Evolutionary conservation across 1,140 invertebrate genomes (phyloP), one percentile per base, ranked within the genome.

Genomic region (Philaenus spumarius): DNA sequence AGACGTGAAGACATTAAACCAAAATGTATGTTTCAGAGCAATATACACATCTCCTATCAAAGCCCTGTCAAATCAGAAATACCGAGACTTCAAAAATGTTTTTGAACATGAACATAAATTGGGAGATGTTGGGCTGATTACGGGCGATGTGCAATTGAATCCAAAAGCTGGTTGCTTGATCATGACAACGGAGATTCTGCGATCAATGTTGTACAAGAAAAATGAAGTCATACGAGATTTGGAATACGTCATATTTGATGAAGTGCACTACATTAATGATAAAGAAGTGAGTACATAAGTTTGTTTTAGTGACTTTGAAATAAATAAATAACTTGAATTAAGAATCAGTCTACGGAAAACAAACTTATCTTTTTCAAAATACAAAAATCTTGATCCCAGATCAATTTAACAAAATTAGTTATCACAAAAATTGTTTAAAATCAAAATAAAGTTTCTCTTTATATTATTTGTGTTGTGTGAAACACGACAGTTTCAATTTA

Each of bases 11-110:
- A n/a, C n/a, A n/a, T n/a, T n/a, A n/a, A n/a, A n/a, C n/a, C n/a
- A n/a, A n/a, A n/a, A n/a, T n/a, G n/a, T n/a, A n/a, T n/a, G n/a
- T 79, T 78, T 52, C 65, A 93, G 94, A 71, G 87, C 92, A 9
- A 93, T 99, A 61, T 99, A 99, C 73, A 99, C 97, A 1, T 99
- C 97, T 1, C 97, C 97, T 1, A 98, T 99, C 47, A 99, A 99
- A 78, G 97, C 97, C 0, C 75, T 99, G 5, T 99, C 97, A 0
- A 99, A 99, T 79, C 97, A 99, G 72, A 99, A 99, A 72, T 99
- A 94, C 75, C 81, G 95, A 37, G 97, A 99, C 69, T 98, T 99
- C 71, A 95, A 92, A 71, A 84, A 85, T 46, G 86, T 82, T 45
- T 98, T 97, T 71, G 86, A 92, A 55, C 90, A 93, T 68, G 45